Evolutionary conservation across 2,888 invertebrate genomes (phyloP).

Genomic region (Spilarctia lutea): DNA sequence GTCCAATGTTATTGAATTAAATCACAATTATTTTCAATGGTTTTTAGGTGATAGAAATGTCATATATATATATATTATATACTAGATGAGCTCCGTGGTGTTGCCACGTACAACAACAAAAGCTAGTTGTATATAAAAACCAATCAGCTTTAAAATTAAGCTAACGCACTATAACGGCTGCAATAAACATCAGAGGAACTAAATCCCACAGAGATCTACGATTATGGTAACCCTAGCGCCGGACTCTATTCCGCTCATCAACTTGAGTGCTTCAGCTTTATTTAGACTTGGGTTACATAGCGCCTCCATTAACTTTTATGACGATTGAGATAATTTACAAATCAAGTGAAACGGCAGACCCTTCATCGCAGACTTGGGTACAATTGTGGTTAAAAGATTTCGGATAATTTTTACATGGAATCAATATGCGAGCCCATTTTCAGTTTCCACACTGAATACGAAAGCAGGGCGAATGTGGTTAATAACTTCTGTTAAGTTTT

Average conservation of each 20-base stretch:
- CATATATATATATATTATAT: no score
- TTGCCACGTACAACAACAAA: no score
- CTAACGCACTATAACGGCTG: slow-evolving; percentile 2
- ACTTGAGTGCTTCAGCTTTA: slow-evolving; percentile 66
- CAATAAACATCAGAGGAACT: slow-evolving; percentile 34
- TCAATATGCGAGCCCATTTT: slow-evolving; percentile 19
- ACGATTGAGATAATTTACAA: slow-evolving; percentile 60
- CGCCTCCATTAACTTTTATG: slow-evolving; percentile 66
- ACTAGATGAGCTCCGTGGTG: no score
- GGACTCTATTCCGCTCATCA: slow-evolving; percentile 66
- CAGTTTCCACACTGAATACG: slow-evolving; percentile 16
- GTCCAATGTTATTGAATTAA: no score
- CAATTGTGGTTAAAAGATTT: slow-evolving; percentile 38
- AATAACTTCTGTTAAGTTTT: slow-evolving; percentile 11
- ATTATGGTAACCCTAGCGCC: slow-evolving; percentile 52
- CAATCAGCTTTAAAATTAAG: slow-evolving; percentile 6
- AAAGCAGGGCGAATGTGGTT: slow-evolving; percentile 7
- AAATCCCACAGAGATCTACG: slow-evolving; percentile 44
- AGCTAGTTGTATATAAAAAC: neutral
- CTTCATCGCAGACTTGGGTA: slow-evolving; percentile 36
- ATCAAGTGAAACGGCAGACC: slow-evolving; percentile 47
- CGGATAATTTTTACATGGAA: slow-evolving; percentile 39
- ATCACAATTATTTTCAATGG: no score
- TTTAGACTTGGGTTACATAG: slow-evolving; percentile 51
- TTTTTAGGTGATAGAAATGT: no score